Conservation (phyloP, 1,140 invertebrate species). For the Orius insidiosus region DNA sequence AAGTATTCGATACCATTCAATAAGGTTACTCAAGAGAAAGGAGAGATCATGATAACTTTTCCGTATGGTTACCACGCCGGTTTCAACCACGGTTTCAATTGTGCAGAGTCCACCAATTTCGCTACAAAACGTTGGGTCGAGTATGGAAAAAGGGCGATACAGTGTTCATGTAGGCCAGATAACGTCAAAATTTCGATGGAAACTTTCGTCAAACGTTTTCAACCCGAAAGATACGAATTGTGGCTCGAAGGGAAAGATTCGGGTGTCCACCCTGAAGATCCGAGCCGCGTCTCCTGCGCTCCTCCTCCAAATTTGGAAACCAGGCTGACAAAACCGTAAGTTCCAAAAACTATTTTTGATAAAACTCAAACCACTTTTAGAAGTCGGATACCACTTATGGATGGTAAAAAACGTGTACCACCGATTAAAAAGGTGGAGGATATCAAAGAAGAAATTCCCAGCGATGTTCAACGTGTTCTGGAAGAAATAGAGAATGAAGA, state of each 20-base stretch:
- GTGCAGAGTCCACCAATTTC: constrained; percentile 98
- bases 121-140: constrained; percentile 93
- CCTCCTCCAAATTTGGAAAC: constrained; percentile 36
- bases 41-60: constrained; percentile 99
- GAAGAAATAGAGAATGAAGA: constrained; percentile 32
- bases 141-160: constrained; percentile 81
- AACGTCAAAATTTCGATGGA: constrained; percentile 98
- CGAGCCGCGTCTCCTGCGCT: constrained; percentile 47
- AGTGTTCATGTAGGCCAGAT: constrained; percentile 72
- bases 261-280: constrained; percentile 85
- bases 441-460: constrained; percentile 27
- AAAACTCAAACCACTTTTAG: constrained; percentile 25
- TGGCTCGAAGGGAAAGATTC: constrained; percentile 73
- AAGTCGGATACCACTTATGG: not conserved
- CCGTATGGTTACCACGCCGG: constrained; percentile 63
- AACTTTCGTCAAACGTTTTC: constrained; percentile 85
- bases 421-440: constrained; percentile 33
- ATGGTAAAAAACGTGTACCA: constrained; percentile 33
- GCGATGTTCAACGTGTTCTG: constrained; percentile 30
- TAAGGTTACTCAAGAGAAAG: constrained; percentile 84
- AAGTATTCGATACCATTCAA: constrained; percentile 91
- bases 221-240: constrained; percentile 73
- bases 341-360: constrained; percentile 36
- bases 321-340: no score
- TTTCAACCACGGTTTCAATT: constrained; percentile 96